Conservation (phyloP, 2,797 vertebrate genomes). For the Darevskia mixta region DNA sequence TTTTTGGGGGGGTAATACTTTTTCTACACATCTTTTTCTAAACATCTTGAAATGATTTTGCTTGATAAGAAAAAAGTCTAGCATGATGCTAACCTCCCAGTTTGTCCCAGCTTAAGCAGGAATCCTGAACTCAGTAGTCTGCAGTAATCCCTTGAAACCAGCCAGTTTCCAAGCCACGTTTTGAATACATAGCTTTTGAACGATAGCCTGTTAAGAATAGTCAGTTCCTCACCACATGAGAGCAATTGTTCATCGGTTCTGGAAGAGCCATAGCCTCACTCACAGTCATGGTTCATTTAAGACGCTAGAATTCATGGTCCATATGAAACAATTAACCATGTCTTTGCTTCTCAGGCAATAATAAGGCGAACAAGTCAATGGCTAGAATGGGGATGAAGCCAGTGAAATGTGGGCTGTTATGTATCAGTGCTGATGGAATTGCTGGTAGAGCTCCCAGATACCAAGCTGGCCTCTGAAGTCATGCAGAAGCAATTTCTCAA, state of each 20-base stretch:
- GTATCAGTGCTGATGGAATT: neutral
- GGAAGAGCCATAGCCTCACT: constrained; percentile 39
- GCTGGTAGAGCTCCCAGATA: constrained; percentile 33
- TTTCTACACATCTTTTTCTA: neutral
- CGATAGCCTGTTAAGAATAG: constrained; percentile 6
- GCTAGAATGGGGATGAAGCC: constrained; percentile 17
- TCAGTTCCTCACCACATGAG: neutral
- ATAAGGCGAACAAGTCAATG: constrained; percentile 14
- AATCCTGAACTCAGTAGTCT: neutral
- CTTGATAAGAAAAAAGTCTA: constrained; percentile 4
- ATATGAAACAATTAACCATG: constrained; percentile 13
- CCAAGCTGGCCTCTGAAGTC: constrained; percentile 16
- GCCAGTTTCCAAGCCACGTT: neutral
- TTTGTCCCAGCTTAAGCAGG: neutral
- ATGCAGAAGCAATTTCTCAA: neutral
- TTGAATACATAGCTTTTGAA: constrained; percentile 4
- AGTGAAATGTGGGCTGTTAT: neutral
- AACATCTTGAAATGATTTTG: constrained; percentile 26
- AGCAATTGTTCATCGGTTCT: constrained; percentile 28
- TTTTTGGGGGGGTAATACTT: neutral
- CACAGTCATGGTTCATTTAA: neutral
- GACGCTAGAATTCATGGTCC: constrained; percentile 23
- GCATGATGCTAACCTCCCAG: neutral
- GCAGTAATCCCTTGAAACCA: constrained; percentile 14
- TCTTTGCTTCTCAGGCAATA: constrained; percentile 16